phyloP scores from a whole-genome alignment of 2,797 vertebrate species.

The Chaunax sp. region DNA sequence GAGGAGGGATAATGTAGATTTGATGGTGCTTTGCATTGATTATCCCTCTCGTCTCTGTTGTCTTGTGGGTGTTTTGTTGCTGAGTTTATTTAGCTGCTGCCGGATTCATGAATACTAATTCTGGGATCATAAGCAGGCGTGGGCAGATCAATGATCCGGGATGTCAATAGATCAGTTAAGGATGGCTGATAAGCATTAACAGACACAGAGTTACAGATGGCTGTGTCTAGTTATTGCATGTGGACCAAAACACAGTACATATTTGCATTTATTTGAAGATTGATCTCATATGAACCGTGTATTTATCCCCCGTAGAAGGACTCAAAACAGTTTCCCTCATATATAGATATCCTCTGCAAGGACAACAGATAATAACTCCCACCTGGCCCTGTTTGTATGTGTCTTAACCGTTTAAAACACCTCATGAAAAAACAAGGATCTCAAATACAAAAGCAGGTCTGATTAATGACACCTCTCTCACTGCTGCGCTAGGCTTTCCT shows the following conservation, averaged over 20 bases:
- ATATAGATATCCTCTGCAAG: conserved; percentile 31
- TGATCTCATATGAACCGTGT: neutral
- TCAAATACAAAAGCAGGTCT: conserved; percentile 60
- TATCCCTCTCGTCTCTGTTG: conserved; percentile 79
- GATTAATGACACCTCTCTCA: conserved; percentile 74
- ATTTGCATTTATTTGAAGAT: conserved; percentile 13
- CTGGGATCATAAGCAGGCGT: conserved; percentile 90
- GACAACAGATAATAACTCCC: conserved; percentile 57
- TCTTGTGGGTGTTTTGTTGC: conserved; percentile 87
- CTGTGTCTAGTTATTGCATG: conserved; percentile 10
- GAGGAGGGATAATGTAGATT: conserved; percentile 98
- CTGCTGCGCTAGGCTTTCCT: conserved; percentile 31
- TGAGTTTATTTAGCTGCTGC: conserved; percentile 97
- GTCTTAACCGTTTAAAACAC: conserved; percentile 53
- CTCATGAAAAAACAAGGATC: conserved; percentile 48
- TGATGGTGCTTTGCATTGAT: conserved; percentile 98
- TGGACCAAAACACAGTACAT: neutral
- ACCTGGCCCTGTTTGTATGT: conserved; percentile 36
- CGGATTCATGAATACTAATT: conserved; percentile 99
- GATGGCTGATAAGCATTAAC: conserved; percentile 55
- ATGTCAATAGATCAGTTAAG: conserved; percentile 84
- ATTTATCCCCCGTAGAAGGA: conserved; percentile 19
- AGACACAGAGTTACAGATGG: conserved; percentile 19
- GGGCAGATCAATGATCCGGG: conserved; percentile 82
- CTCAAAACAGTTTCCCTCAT: conserved; percentile 12